A percentile compares a stretch with the other conserved stretches of the same genome.
Evolutionary conservation across 2,888 invertebrate genomes (phyloP).

Genomic region (Drosophila limbata): DNA sequence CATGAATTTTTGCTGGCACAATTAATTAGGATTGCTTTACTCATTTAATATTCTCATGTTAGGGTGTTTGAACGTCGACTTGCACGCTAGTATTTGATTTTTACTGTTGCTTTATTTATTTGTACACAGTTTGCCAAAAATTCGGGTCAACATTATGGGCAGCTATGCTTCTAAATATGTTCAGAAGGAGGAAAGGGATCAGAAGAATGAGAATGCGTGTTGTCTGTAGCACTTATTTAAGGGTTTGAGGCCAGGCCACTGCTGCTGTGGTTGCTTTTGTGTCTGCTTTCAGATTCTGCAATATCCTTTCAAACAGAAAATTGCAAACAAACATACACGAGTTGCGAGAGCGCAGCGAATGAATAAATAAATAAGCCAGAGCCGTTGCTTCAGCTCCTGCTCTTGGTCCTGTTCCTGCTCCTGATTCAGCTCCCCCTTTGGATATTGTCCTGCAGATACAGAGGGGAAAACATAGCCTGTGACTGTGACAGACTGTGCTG

Average conservation of each 20-base stretch:
- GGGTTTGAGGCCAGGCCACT: constrained; percentile 30
- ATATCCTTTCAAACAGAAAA: constrained; percentile 79
- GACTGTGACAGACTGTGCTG: constrained; percentile 64
- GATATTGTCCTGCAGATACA: constrained; percentile 11
- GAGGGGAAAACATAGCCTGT: constrained; percentile 26
- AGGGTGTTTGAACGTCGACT: constrained; percentile 39
- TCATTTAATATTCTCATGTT: neutral
- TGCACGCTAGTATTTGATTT: neutral
- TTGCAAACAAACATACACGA: constrained; percentile 65
- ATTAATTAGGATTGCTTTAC: neutral
- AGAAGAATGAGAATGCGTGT: constrained; percentile 54
- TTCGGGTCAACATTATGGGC: constrained; percentile 81
- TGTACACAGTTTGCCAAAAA: constrained; percentile 74
- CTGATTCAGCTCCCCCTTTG: constrained; percentile 7
- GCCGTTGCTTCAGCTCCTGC: constrained; percentile 31
- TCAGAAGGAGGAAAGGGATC: constrained; percentile 16
- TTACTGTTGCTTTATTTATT: constrained; percentile 76
- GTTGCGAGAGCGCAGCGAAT: constrained; percentile 64
- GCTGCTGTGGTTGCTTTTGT: constrained; percentile 67
- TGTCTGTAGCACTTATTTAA: constrained; percentile 48
- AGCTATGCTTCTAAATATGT: constrained; percentile 59
- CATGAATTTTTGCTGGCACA: neutral
- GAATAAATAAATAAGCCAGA: constrained; percentile 78
- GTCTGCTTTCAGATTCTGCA: constrained; percentile 61
- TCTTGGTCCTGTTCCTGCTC: constrained; percentile 2